Base-by-base conservation (phyloP, 2,888 invertebrate species). In the Ctenicera cuprea region DNA sequence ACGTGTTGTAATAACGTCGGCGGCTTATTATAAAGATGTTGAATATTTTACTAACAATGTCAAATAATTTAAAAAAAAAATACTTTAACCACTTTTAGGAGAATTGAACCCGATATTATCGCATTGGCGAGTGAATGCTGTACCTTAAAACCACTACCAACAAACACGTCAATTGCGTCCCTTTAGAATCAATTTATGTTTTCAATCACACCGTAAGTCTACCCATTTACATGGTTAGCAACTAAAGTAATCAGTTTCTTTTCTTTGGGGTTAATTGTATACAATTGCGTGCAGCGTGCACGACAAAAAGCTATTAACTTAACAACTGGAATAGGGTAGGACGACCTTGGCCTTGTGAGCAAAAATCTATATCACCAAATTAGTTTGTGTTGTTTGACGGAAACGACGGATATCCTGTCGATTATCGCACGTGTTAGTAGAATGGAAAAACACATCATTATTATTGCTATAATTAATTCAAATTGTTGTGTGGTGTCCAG, bases 321-420 rank as follows among this genome's bases (percentile, higher is more conserved):
- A 45, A n/a, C 22, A 22, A 9, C n/a, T 22, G 7, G 14, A 38
- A 45, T 14, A 30, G 45, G 63, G 43, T 30, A 12, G 63, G 43
- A 30, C 63, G 63, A 26, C 63, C 63, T 63, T 63, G 63, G 63
- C 63, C 43, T 63, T 63, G 63, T 18, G 14, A 45, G 26, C 12
- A 41, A 45, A 63, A 63, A 63, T 63, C 63, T 26, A 63, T 63
- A 63, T 63, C 16, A 22, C 63, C 3, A 63, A 45, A 63, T 48
- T 45, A 63, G 22, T 43, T 37, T 61, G 22, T 33, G 18, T 61
- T 38, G 30, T 48, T 11, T 43, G 26, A 38, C 33, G 48, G 45
- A 43, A 63, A 45, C 45, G 30, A 18, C 63, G 63, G 43, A 63
- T 63, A 14, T 63, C 63, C 63, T 14, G 63, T 30, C 45, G 1